Base-by-base conservation (phyloP, 1,140 invertebrate genomes). In the Steinernema khuongi region DNA sequence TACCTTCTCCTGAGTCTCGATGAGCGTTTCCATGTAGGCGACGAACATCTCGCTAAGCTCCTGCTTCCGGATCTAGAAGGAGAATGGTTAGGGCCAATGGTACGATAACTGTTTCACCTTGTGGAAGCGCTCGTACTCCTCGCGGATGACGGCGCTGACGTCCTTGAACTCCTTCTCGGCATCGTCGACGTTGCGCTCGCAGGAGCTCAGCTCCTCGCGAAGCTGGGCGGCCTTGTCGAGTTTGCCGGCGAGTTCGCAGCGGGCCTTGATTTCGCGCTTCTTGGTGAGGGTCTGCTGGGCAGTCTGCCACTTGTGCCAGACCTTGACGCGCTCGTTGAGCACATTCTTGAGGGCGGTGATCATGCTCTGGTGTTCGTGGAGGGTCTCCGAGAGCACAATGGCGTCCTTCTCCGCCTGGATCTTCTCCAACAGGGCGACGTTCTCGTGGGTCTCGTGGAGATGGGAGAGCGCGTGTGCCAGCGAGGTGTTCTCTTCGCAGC, bases 271-370 rank as follows among this genome's bases (percentile, higher is more conserved):
- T 86, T 99, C 96, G 66, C 96, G 89, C 83, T 97, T 94, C 85
- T 96, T 96, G 18, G 91, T 94, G 30, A 99, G 86, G 86, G 92
- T 94, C 87, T 93, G 90, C 87, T 97, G 93, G 50, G 94, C 92
- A 84, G 95, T 93, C 86, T 98, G 94, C 93, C 96, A 98, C 80
- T 92, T 92, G 87, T 98, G 95, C 87, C 96, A 99, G 0, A 93
- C 91, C 88, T 99, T 98, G 0, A 97, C 94, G 80, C 96, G 89
- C 86, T 98, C 95, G 85, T 96, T 93, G 82, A 99, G 96, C n/a
- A 95, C 93, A 85, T 96, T 94, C 90, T 92, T 82, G 0, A 87
- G 72, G 31, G 75, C 80, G 1, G 43, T 31, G 11, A 80, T 78
- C 1, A 99, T 88, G 2, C 92, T 91, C 28, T 99, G 90, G 85